phyloP scores from a whole-genome alignment of 2,797 vertebrate species.

The Pangasius macronema region DNA sequence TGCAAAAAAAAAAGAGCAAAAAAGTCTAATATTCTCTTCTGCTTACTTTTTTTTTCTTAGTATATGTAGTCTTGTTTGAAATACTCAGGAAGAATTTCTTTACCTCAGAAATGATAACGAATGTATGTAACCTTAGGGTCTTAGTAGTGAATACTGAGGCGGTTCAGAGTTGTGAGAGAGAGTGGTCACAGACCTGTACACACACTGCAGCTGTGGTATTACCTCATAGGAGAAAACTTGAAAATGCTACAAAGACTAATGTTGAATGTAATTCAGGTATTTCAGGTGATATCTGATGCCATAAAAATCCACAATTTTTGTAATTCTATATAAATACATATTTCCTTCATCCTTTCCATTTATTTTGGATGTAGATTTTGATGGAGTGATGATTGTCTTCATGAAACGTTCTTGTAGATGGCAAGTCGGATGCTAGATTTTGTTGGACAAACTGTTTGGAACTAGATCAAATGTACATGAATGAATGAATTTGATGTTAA shows the following conservation, averaged over 20 bases:
- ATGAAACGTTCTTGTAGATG: conserved; percentile 75
- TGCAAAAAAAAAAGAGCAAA: conserved; percentile 10
- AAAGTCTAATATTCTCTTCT: conserved; percentile 68
- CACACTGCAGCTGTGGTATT: conserved; percentile 78
- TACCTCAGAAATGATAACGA: conserved; percentile 86
- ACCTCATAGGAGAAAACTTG: conserved; percentile 90
- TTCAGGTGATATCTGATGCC: conserved; percentile 86
- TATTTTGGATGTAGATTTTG: conserved; percentile 79
- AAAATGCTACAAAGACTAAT: conserved; percentile 89
- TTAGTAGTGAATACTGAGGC: conserved; percentile 72
- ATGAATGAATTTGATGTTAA: neutral
- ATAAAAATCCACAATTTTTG: conserved; percentile 80
- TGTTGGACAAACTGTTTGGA: conserved; percentile 80
- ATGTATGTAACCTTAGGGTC: conserved; percentile 84
- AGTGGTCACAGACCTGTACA: conserved; percentile 72
- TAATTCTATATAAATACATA: conserved; percentile 82
- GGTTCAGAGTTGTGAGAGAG: conserved; percentile 58
- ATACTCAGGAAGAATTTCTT: conserved; percentile 87
- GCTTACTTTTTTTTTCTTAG: conserved; percentile 67
- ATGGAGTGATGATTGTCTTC: conserved; percentile 80
- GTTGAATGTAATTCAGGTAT: conserved; percentile 97
- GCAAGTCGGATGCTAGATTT: conserved; percentile 69
- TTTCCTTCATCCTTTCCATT: conserved; percentile 72
- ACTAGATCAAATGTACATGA: conserved; percentile 37
- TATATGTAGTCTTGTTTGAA: conserved; percentile 81